Evolutionary conservation across 53 echinoderm and acorn worm species (phyloP), one percentile per base, ranked within the genome.

Genomic region (Holothuria scabra): DNA sequence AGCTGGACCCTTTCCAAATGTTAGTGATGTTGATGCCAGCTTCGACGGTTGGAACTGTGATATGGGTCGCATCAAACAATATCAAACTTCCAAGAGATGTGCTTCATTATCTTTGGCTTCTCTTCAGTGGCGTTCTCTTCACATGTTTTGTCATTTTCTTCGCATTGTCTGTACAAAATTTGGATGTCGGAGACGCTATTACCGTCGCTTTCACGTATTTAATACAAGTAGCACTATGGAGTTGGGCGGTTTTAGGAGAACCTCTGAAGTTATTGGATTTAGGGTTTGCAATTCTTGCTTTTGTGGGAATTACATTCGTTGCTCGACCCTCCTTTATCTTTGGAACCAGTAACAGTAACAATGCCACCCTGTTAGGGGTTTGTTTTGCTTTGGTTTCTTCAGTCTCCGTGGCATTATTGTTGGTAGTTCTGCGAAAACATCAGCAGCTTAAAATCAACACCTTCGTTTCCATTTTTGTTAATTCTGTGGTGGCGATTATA

Each of bases 11-110:
- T 32, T 78, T 78, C 58, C 78, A 78, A 32, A 32, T 32, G 26
- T 26, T 78, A 21, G 78, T 78, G 6, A 78, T 78, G 78, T 19
- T 78, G 21, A 78, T 78, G 78, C 78, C 78, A 20, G 14, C 31
- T 30, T 56, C 56, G 78, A 23, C 56, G 28, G n/a, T 58, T 32
- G 57, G 59, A 18, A 58, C 59, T 22, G 16, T 78, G 28, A 25
- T 56, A 20, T 55, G 52, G 10, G 59, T 78, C 31, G 26, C 25
- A 11, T 5, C 56, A 21, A 78, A 59, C 13, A n/a, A 56, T n/a
- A 58, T 78, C 28, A 26, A 55, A 57, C 78, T 59, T 24, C 78
- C 78, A 55, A 55, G 19, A 10, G 31, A 55, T 16, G 12, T 78
- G 0, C 32, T 16, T 19, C 78, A 78, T 25, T 78, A 56, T 24